Percentiles rank a stretch among this genome's conserved stretches.
phyloP scores from a whole-genome alignment of 2,888 invertebrate species.

The Zootermopsis nevadensis region DNA sequence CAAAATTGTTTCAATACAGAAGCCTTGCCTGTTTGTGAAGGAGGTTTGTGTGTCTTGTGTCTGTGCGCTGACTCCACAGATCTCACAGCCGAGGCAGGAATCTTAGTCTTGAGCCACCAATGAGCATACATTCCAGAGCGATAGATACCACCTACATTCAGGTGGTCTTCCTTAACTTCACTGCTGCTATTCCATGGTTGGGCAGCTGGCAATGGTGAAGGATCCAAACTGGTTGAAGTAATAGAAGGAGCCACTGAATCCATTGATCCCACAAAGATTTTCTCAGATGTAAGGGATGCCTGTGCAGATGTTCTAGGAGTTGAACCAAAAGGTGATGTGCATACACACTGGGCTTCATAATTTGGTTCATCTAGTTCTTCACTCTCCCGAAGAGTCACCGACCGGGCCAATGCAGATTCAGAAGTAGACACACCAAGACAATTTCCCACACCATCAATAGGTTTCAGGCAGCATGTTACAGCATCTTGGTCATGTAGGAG shows the following conservation, averaged over 20 bases:
- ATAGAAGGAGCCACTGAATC: slow-evolving; percentile 68
- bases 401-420: slow-evolving; percentile 30
- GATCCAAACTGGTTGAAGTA: slow-evolving; percentile 66
- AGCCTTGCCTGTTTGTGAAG: slow-evolving; percentile 67
- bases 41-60: slow-evolving; percentile 59
- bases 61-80: slow-evolving; percentile 41
- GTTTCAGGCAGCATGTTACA: slow-evolving; percentile 25
- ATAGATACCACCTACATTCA: slow-evolving; percentile 69
- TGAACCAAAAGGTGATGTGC: slow-evolving; percentile 79
- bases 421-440: slow-evolving; percentile 50
- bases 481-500: slow-evolving; percentile 65
- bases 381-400: slow-evolving; percentile 41
- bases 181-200: slow-evolving; percentile 54
- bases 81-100: slow-evolving; percentile 67
- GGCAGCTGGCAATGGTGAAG: slow-evolving; percentile 61
- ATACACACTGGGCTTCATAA: slow-evolving; percentile 77
- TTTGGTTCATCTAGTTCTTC: slow-evolving; percentile 62
- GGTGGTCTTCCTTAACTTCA: slow-evolving; percentile 54
- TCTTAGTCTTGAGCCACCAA: slow-evolving; percentile 92
- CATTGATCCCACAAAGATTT: slow-evolving; percentile 65
- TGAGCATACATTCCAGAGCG: slow-evolving; percentile 89
- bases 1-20: slow-evolving; percentile 48
- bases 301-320: slow-evolving; percentile 76
- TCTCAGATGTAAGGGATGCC: slow-evolving; percentile 69
- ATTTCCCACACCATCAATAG: slow-evolving; percentile 10